Conservation (phyloP, 2,888 invertebrate species). For the Oscheius sp. region DNA sequence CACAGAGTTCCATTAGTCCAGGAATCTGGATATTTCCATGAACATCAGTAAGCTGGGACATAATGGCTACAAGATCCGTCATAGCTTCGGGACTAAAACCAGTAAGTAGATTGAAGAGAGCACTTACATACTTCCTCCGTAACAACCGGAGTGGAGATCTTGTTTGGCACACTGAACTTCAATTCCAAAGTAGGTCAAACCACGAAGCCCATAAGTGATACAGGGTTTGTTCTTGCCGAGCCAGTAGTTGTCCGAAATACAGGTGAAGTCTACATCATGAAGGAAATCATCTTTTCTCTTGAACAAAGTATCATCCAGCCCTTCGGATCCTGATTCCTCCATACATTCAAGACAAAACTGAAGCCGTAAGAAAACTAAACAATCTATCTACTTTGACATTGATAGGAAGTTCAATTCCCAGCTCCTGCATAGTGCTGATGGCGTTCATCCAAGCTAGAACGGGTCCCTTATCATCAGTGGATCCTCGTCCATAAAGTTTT, state of each 20-base stretch:
- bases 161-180: slow-evolving; percentile 82
- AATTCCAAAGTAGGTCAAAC: slow-evolving; percentile 83
- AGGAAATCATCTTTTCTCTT: slow-evolving; percentile 66
- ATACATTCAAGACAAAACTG: slow-evolving; percentile 94
- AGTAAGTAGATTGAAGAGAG: background rate
- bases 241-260: slow-evolving; percentile 99
- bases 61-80: slow-evolving; percentile 86
- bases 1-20: slow-evolving; percentile 85
- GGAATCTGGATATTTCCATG: slow-evolving; percentile 81
- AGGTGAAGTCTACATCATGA: slow-evolving; percentile 86
- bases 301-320: slow-evolving; percentile 85
- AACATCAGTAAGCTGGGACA: slow-evolving; percentile 84
- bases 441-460: slow-evolving; percentile 95
- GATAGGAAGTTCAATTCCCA: slow-evolving; percentile 77
- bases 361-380: slow-evolving; percentile 15
- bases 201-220: slow-evolving; percentile 90
- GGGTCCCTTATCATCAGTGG: slow-evolving; percentile 89
- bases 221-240: slow-evolving; percentile 95
- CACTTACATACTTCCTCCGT: slow-evolving; percentile 88
- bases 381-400: slow-evolving; percentile 74
- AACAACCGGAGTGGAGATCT: slow-evolving; percentile 94
- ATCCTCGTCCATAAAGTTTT: slow-evolving; percentile 88
- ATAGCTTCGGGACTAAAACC: slow-evolving; percentile 80
- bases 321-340: slow-evolving; percentile 96
- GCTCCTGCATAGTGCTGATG: slow-evolving; percentile 84